phyloP scores from a whole-genome alignment of 2,888 invertebrate species.

The Eutolmus rufibarbis region DNA sequence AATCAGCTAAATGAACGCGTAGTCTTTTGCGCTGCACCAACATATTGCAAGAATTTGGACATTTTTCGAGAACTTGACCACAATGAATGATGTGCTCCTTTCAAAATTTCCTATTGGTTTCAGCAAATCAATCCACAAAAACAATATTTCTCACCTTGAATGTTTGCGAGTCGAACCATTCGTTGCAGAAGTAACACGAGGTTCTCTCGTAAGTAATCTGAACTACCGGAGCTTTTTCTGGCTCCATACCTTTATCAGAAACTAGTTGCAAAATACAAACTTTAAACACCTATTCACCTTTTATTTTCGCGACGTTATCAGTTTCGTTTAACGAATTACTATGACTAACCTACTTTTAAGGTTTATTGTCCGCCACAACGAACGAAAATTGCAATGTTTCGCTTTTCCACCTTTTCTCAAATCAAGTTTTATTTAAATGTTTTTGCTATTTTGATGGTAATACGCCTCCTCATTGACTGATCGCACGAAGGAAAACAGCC shows the following conservation, averaged over 20 bases:
- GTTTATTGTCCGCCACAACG: background rate
- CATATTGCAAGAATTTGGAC: conserved; percentile 73
- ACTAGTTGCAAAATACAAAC: background rate
- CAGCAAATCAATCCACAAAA: background rate
- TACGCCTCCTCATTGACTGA: conserved; percentile 15
- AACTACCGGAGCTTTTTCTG: background rate
- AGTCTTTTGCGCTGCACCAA: conserved; percentile 73
- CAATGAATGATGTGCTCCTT: conserved; percentile 75
- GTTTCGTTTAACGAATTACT: background rate
- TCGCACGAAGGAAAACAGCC: background rate
- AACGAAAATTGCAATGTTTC: background rate
- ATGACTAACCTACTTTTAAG: background rate
- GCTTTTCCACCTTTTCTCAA: background rate
- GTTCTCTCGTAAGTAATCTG: conserved; percentile 64
- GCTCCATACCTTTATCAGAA: conserved; percentile 17
- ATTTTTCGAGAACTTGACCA: conserved; percentile 75
- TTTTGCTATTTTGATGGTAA: background rate
- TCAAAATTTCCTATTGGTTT: background rate
- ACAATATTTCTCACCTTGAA: conserved; percentile 65
- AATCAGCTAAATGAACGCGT: conserved; percentile 67
- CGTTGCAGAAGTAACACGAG: conserved; percentile 74
- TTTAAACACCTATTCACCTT: background rate
- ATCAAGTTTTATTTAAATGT: background rate
- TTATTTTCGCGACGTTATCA: conserved; percentile 1
- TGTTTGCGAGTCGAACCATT: conserved; percentile 70